phyloP scores from a whole-genome alignment of 2,797 vertebrate genomes.

The Pogoniulus pusillus region DNA sequence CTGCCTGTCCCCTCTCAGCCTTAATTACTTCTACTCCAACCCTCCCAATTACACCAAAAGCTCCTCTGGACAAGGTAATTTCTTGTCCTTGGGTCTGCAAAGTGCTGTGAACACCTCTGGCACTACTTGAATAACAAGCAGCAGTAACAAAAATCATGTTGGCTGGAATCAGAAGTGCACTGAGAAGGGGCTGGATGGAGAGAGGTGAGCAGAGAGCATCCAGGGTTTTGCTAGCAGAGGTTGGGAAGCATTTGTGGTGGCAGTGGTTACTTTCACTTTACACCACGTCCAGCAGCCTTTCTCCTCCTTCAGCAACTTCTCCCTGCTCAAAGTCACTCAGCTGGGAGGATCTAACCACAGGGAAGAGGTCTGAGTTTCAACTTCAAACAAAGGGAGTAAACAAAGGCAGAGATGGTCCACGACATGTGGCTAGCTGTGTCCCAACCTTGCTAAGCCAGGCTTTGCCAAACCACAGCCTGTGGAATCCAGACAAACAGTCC shows the following conservation, averaged over 20 bases:
- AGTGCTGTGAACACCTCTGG: background rate
- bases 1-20: background rate
- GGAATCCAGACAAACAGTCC: background rate
- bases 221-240: background rate
- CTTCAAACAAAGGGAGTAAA: background rate
- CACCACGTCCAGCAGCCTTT: conserved; percentile 4
- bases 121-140: background rate
- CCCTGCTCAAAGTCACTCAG: background rate
- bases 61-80: background rate
- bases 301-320: conserved; percentile 34
- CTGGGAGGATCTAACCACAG: conserved; percentile 28
- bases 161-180: background rate
- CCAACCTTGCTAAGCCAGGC: background rate
- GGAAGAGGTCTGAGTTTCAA: conserved; percentile 4
- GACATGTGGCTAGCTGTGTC: background rate
- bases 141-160: background rate
- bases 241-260: background rate
- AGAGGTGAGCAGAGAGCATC: fast-evolving
- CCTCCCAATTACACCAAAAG: background rate
- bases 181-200: background rate
- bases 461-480: conserved; percentile 17
- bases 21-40: background rate
- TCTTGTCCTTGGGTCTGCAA: background rate
- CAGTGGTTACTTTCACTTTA: conserved; percentile 13
- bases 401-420: background rate